These are phyloP conservation scores for Delichon dasypus DNA, from an alignment of 2,797 vertebrate genomes.

Conservation along the genomic window DNA sequence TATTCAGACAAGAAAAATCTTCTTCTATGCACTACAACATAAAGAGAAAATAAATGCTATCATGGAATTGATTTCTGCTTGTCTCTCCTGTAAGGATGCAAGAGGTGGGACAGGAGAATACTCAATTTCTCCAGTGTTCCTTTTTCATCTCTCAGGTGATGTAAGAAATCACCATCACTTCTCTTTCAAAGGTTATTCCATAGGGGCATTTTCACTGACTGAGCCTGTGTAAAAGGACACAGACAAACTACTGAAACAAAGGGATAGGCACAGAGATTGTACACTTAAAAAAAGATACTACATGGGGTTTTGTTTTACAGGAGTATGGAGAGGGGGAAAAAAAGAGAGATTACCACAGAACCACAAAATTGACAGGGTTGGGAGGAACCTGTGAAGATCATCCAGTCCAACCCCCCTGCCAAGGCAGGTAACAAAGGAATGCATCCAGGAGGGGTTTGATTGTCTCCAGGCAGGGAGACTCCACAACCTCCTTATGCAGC, in stretches of 20 bases:
- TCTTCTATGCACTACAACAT: neutral
- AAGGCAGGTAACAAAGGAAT: neutral
- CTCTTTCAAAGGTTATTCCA: neutral
- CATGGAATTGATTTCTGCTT: neutral
- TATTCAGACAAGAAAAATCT: neutral
- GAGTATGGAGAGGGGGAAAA: neutral
- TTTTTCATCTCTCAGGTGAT: neutral
- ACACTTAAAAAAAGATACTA: neutral
- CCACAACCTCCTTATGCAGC: neutral
- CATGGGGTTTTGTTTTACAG: neutral
- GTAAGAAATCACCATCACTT: neutral
- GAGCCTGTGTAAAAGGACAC: neutral
- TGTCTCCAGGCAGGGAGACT: neutral
- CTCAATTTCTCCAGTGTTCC: neutral
- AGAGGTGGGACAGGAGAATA: neutral
- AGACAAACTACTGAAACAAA: neutral
- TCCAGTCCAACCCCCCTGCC: neutral
- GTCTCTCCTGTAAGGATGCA: neutral
- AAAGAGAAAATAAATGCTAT: neutral
- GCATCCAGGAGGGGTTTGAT: neutral
- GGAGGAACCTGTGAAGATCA: neutral
- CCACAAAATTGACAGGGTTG: neutral
- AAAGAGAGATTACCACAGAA: neutral
- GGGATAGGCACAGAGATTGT: neutral
- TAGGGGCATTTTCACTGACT: neutral